Conservation (phyloP, 2,888 invertebrate species). For the Eilema sororculum region DNA sequence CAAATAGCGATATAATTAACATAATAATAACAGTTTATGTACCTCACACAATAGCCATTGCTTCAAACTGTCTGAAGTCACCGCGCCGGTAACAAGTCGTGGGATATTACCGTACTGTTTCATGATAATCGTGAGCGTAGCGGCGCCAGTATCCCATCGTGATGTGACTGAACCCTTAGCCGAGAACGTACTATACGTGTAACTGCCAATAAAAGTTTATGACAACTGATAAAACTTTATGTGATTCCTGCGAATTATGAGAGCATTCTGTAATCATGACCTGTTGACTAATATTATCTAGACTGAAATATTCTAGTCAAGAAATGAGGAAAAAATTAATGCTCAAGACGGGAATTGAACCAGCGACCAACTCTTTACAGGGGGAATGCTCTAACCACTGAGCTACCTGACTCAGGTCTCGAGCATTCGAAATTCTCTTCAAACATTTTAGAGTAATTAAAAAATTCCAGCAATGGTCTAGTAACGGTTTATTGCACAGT, state of each 20-base stretch:
- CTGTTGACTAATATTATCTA: not conserved
- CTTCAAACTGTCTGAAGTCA: not conserved
- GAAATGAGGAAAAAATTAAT: too few species aligned
- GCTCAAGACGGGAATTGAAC: too few species aligned
- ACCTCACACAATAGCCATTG: not conserved
- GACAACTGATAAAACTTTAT: slow-evolving; percentile 18
- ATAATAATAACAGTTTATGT: too few species aligned
- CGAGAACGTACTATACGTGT: not conserved
- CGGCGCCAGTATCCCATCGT: not conserved
- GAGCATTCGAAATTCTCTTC: too few species aligned
- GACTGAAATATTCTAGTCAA: not conserved
- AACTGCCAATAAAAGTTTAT: slow-evolving; percentile 3
- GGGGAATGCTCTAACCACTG: too few species aligned
- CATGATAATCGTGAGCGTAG: not conserved
- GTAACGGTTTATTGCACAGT: too few species aligned
- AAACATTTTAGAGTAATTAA: too few species aligned
- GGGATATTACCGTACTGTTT: not conserved
- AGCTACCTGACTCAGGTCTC: too few species aligned
- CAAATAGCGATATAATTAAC: too few species aligned
- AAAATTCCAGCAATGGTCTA: too few species aligned
- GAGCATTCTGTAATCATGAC: slow-evolving; percentile 26
- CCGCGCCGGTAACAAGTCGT: not conserved
- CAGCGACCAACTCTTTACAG: too few species aligned
- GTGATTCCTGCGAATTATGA: slow-evolving; percentile 11
- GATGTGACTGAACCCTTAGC: not conserved